These are phyloP conservation scores for Ostrea edulis DNA, from an alignment of 1,140 invertebrate species.

Conservation along the genomic window DNA sequence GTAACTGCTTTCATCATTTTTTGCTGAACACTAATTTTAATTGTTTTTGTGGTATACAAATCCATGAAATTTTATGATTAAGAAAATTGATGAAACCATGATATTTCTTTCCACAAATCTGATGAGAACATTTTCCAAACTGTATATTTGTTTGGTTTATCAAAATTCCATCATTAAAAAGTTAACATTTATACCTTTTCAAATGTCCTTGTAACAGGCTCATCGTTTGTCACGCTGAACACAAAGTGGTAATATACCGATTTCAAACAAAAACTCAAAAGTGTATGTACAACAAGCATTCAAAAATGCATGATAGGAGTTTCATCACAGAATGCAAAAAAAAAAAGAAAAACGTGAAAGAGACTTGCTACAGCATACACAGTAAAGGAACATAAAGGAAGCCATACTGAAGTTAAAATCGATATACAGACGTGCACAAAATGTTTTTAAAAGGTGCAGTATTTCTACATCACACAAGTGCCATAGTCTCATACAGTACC, in stretches of 20 bases:
- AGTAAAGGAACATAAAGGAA: background rate
- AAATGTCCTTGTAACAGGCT: slow-evolving; percentile 9
- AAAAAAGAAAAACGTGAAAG: too few relatives aligned
- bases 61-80: too few relatives aligned
- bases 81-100: too few relatives aligned
- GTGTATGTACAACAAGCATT: background rate
- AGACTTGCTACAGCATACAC: background rate
- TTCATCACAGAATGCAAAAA: background rate
- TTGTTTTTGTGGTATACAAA: too few relatives aligned
- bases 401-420: background rate
- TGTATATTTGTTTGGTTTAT: background rate
- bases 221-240: background rate
- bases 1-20: too few relatives aligned
- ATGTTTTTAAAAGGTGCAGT: background rate
- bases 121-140: background rate
- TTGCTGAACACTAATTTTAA: too few relatives aligned
- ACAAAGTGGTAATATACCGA: background rate
- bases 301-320: background rate
- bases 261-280: background rate
- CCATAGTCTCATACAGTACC: slow-evolving; percentile 37
- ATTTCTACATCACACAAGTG: background rate
- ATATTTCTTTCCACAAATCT: background rate
- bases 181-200: background rate
- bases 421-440: slow-evolving; percentile 22
- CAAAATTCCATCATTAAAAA: background rate